phyloP scores from a whole-genome alignment of 2,888 invertebrate genomes.

The Eupithecia abbreviata region DNA sequence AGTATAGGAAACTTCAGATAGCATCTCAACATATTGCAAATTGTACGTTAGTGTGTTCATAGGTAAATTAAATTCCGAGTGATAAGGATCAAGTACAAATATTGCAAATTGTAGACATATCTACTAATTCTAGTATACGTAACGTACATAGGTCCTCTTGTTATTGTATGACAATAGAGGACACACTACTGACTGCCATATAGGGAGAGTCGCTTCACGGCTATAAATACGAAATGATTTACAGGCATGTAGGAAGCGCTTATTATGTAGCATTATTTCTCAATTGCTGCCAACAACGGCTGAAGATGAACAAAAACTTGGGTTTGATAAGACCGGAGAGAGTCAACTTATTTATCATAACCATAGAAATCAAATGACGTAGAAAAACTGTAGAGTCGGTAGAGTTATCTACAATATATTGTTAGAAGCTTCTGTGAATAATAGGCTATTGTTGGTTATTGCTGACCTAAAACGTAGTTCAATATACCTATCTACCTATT shows the following conservation, averaged over 20 bases:
- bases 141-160: background rate
- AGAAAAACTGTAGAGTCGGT: background rate
- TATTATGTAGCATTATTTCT: constrained; percentile 26
- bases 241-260: constrained; percentile 27
- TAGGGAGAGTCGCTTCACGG: constrained; percentile 33
- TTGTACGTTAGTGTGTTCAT: no score
- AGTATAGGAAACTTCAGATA: no score
- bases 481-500: no score
- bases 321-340: background rate
- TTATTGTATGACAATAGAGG: constrained; percentile 8
- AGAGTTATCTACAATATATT: background rate
- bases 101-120: background rate
- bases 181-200: constrained; percentile 17
- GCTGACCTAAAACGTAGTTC: no score
- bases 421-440: no score
- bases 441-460: no score
- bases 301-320: constrained; percentile 8
- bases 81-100: background rate
- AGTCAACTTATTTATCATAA: background rate
- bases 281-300: constrained; percentile 28
- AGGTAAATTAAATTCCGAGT: background rate
- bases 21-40: no score
- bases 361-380: background rate
- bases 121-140: background rate
- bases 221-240: constrained; percentile 42